Conservation (phyloP, 2,113 vertebrate species). For the Muntiacus muntjak region DNA sequence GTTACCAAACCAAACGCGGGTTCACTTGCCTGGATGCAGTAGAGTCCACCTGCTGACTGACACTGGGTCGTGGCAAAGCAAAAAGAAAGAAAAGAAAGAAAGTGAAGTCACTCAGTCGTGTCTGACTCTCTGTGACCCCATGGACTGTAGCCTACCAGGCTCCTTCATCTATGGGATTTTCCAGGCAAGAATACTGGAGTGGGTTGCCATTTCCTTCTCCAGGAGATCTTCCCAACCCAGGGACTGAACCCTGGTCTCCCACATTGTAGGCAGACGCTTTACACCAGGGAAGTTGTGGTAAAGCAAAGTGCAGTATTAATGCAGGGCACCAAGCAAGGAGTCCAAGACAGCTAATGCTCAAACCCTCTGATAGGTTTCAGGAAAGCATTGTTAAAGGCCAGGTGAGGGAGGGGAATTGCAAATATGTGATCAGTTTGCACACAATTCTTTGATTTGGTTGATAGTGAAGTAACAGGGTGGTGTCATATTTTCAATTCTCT, state of each 20-base stretch:
- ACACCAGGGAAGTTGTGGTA: not conserved
- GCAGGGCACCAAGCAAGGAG: not conserved
- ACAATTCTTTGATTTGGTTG: not conserved
- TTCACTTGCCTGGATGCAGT: not conserved
- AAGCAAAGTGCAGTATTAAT: not conserved
- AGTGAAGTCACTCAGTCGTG: not conserved
- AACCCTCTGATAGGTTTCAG: not conserved
- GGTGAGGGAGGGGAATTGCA: not conserved
- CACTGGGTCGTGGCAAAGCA: not conserved
- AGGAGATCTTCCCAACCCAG: not conserved
- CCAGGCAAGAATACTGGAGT: not conserved
- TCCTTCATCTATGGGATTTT: not conserved
- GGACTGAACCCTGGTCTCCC: accelerated
- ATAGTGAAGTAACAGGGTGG: not conserved
- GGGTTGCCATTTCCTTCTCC: not conserved
- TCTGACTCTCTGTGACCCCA: not conserved
- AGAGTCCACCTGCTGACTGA: not conserved
- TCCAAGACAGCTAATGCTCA: not conserved
- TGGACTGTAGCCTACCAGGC: not conserved
- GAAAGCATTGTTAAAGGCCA: not conserved
- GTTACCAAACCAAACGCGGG: not conserved
- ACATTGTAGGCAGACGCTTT: not conserved
- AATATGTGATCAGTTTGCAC: not conserved
- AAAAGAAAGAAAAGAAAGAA: not conserved
- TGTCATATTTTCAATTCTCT: not conserved